phyloP scores from a whole-genome alignment of 2,888 invertebrate species.

The Ophraella communa region DNA sequence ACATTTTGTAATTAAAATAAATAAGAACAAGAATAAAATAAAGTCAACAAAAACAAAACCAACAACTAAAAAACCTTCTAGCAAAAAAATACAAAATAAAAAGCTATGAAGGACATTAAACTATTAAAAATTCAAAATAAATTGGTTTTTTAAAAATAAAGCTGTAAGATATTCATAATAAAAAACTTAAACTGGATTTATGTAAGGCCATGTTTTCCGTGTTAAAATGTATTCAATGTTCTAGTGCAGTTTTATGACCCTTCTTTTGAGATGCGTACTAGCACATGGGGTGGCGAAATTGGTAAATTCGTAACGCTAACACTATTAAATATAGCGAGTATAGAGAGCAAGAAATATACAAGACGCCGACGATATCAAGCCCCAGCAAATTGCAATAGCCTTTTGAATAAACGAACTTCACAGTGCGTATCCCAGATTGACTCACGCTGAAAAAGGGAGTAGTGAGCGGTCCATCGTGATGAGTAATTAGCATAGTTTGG shows the following conservation, averaged over 20 bases:
- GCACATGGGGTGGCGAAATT: slow-evolving; percentile 60
- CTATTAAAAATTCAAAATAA: no score
- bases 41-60: no score
- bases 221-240: background rate
- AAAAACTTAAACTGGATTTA: no score
- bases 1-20: no score
- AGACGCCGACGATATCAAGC: slow-evolving; percentile 20
- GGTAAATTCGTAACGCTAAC: slow-evolving; percentile 63
- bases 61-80: no score
- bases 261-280: slow-evolving; percentile 46
- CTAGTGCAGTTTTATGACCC: slow-evolving; percentile 18
- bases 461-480: background rate
- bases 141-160: no score
- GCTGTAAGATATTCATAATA: no score
- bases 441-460: slow-evolving; percentile 45
- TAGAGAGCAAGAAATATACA: slow-evolving; percentile 7
- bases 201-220: no score
- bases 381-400: slow-evolving; percentile 58
- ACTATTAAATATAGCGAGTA: slow-evolving; percentile 54
- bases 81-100: no score
- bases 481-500: background rate
- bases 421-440: slow-evolving; percentile 62
- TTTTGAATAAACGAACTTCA: slow-evolving; percentile 59
- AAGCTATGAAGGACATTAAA: no score
- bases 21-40: no score